Evolutionary conservation across 2,888 invertebrate species (phyloP), one percentile per base, ranked within the genome.

Genomic region (Heliconius ethilla): DNA sequence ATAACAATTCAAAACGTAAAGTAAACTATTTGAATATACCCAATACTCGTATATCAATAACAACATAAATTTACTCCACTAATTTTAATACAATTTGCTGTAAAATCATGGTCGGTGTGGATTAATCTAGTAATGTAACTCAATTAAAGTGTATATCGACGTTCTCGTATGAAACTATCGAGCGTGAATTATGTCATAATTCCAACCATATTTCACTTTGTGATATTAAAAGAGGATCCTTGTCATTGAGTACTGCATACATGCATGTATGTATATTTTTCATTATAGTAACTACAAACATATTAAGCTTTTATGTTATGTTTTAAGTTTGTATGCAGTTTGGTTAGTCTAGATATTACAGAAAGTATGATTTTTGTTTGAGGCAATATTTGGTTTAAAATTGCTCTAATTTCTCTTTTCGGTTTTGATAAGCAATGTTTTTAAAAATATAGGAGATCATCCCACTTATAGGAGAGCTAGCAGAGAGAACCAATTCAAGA

Each of bases 91-190:
- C 55, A 70, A 70, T 72, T 72, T 72, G 29, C 33, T 72, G 70
- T 59, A 55, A 55, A 72, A 72, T 72, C 70, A 72, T 72, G 70
- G 33, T n/a, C 15, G 55, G 55, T 72, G 55, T 33, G 22, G 33
- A 70, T 55, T 70, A 72, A 72, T 72, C 33, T 55, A 72, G 70
- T 72, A 70, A 55, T 55, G 55, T 70, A 72, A 72, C 59, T 51
- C 70, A 55, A 70, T 70, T 70, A 70, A 55, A 72, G 51, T 72
- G 59, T 72, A n/a, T 72, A 72, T 72, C 72, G 72, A 72, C 55
- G 33, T 72, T 13, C 51, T 59, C 33, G 59, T 72, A 59, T 72
- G 55, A 59, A 72, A 33, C 33, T n/a, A 55, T 72, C 72, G n/a
- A 33, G 33, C 72, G 33, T 72, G 55, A 72, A 72, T 55, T n/a